Conservation (phyloP, 2,888 invertebrate genomes). For the Amblyjoppa proteus region DNA sequence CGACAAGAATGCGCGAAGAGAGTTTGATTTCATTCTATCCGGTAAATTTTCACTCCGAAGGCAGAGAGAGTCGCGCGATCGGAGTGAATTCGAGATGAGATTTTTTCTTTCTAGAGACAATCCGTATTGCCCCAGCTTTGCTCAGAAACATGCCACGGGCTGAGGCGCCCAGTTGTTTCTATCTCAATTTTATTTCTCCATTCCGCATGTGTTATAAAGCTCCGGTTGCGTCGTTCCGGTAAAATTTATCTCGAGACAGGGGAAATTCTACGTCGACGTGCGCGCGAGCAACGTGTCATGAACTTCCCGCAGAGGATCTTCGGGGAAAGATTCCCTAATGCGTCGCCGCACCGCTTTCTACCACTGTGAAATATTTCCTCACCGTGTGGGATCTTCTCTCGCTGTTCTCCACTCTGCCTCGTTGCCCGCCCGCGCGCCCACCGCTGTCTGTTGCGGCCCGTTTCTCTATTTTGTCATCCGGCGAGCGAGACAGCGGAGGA, state of each 20-base stretch:
- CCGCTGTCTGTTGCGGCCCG: neutral
- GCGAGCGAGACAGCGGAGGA: conserved; percentile 66
- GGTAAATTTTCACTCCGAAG: too few relatives aligned
- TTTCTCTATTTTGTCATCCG: conserved; percentile 70
- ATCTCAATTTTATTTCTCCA: conserved; percentile 1
- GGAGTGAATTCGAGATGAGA: too few relatives aligned
- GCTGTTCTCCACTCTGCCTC: conserved; percentile 1
- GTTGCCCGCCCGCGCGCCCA: neutral
- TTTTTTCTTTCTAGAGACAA: too few relatives aligned
- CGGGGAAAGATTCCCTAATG: conserved; percentile 14
- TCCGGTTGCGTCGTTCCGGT: neutral
- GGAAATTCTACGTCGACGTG: neutral
- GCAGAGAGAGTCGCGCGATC: too few relatives aligned
- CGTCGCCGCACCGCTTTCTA: neutral
- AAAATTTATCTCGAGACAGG: conserved; percentile 1
- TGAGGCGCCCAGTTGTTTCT: neutral
- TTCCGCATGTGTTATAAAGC: neutral
- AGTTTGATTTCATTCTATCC: conserved; percentile 41
- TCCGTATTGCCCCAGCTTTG: too few relatives aligned
- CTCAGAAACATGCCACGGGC: too few relatives aligned
- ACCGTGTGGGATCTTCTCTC: neutral
- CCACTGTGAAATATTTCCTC: conserved; percentile 21
- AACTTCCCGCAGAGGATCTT: neutral
- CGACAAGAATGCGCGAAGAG: neutral
- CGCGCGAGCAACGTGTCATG: conserved; percentile 12